Evolutionary conservation across 1,140 invertebrate genomes (phyloP).

Genomic region (Pemphigus obesinymphae): DNA sequence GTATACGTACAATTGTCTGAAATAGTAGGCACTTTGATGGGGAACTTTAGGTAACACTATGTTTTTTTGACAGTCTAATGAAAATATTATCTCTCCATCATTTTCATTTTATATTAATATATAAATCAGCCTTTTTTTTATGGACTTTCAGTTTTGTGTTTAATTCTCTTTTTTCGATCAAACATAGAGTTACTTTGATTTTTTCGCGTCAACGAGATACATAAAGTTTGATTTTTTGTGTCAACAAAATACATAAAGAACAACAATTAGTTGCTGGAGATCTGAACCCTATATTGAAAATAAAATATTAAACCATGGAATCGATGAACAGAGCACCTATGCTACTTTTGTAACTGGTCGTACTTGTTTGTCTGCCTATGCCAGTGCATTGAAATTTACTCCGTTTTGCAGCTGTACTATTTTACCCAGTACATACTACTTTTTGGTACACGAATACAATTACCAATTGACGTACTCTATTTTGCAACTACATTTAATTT

Average conservation of each 20-base stretch:
- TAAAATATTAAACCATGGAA: too few relatives aligned
- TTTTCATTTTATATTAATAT: not conserved
- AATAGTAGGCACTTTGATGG: not conserved
- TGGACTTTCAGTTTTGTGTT: not conserved
- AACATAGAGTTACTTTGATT: not conserved
- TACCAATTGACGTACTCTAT: too few relatives aligned
- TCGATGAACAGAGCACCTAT: too few relatives aligned
- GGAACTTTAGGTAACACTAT: not conserved
- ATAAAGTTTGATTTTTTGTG: too few relatives aligned
- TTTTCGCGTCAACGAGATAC: too few relatives aligned
- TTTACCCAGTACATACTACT: too few relatives aligned
- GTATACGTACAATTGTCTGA: constrained; percentile 48
- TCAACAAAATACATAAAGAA: not conserved
- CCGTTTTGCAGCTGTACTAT: too few relatives aligned
- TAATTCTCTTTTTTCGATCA: not conserved
- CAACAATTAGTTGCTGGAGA: not conserved
- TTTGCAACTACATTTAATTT: too few relatives aligned
- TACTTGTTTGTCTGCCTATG: too few relatives aligned
- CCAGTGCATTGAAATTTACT: too few relatives aligned
- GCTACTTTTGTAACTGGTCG: too few relatives aligned
- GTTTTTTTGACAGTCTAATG: not conserved
- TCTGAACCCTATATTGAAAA: not conserved
- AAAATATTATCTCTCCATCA: not conserved
- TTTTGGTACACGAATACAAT: too few relatives aligned
- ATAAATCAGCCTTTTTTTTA: not conserved